Evolutionary conservation across 2,888 invertebrate species (phyloP), one percentile per base, ranked within the genome.

Genomic region (Nomada fabriciana): DNA sequence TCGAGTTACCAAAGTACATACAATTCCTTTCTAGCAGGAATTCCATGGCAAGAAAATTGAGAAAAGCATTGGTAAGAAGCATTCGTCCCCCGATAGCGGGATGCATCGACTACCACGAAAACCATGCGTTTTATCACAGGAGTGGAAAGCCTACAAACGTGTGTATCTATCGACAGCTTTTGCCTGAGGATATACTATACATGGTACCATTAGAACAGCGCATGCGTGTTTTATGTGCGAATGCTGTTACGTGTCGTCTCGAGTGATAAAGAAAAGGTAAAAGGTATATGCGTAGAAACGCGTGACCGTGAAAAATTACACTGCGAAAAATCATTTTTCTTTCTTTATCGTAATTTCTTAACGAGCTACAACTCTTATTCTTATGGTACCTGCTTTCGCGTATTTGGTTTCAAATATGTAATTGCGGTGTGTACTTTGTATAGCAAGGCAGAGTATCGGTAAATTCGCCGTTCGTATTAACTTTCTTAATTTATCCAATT

Each of bases 171-270:
- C 61, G 67, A 67, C 70, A 61, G 50, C 57, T 83, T 74, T 75
- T 43, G 5, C 73, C 36, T 36, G 36, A 36, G 36, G 20, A 53
- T 18, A 15, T 3, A 15, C 13, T 10, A 15, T 3, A 15, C 13
- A 15, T 23, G 55, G 23, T 52, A 43, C 42, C 50, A 18, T 11
- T 47, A 20, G 25, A 13, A 63, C 63, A 25, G 61, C 70, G 80
- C 75, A 83, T 84, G 80, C 76, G 76, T 72, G 72, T 70, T 73
- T 76, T 84, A 59, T 61, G 69, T 29, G 59, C 59, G 65, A 82
- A 73, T 64, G 63, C 63, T 74, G 63, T 71, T 57, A 50, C 52
- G 52, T 50, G 23, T 25, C 18, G 77, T 63, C 65, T 52, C 47
- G 65, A 59, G 36, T 59, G 84, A 80, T 71, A 74, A 73, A 67